phyloP scores from a whole-genome alignment of 2,888 invertebrate genomes.

The Pardosa pseudoannulata region DNA sequence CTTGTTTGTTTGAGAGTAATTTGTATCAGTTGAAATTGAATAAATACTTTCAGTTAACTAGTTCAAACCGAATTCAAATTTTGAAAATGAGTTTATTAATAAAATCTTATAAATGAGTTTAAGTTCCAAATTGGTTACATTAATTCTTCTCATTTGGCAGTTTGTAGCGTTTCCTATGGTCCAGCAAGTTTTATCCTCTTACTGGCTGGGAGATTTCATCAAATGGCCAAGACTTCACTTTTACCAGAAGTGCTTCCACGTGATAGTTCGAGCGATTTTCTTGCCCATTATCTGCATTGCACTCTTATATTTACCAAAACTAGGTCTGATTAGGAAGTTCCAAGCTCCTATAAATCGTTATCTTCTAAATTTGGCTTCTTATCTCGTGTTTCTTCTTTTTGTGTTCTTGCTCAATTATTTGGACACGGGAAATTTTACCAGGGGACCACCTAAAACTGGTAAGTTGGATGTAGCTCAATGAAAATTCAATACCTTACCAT shows the following conservation, averaged over 20 bases:
- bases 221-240: constrained; percentile 81
- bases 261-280: constrained; percentile 78
- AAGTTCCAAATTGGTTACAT: too few species aligned
- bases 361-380: constrained; percentile 83
- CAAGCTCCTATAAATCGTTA: constrained; percentile 84
- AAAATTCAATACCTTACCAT: too few species aligned
- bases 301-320: constrained; percentile 62
- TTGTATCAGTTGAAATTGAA: too few species aligned
- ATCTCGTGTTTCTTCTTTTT: constrained; percentile 83
- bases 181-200: constrained; percentile 83
- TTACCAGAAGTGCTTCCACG: constrained; percentile 78
- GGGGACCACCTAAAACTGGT: constrained; percentile 74
- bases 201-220: constrained; percentile 83
- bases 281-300: constrained; percentile 79
- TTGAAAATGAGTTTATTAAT: too few species aligned
- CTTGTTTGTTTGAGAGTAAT: too few species aligned
- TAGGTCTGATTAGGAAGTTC: constrained; percentile 65
- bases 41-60: too few species aligned
- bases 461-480: not conserved
- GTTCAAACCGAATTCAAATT: too few species aligned
- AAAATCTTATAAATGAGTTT: too few species aligned
- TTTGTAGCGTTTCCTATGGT: constrained; percentile 87
- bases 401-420: constrained; percentile 81
- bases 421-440: constrained; percentile 40
- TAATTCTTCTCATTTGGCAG: constrained; percentile 73